Evolutionary conservation across 2,888 invertebrate genomes (phyloP), one percentile per base, ranked within the genome.

Genomic region (Congeria kusceri): DNA sequence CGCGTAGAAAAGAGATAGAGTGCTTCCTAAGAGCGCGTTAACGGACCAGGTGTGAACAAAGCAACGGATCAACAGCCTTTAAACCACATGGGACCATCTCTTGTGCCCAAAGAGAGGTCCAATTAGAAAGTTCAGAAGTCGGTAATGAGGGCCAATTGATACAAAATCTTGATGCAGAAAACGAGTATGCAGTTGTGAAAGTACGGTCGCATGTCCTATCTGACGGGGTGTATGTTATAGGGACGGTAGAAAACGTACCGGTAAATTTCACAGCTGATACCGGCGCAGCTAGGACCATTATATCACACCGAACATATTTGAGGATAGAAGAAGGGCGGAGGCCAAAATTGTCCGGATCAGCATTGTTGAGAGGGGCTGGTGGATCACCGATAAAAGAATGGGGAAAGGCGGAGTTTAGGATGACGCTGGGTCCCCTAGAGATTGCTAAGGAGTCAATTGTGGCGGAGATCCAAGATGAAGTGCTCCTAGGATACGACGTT

Each of bases 401-500:
- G 18, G 62, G 62, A 62, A 29, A 29, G 39, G 62, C 29, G 7
- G 32, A n/a, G 23, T 61, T 69, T 47, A n/a, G n/a, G 23, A 20
- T 69, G 7, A 46, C 29, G 25, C 18, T 47, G 3, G 69, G 61
- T 13, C 15, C 20, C 9, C 13, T 59, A 20, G 47, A 69, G 27
- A 7, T 69, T 4, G 46, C n/a, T n/a, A n/a, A 28, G 5, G 69
- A 47, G 27, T 4, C 46, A 1, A 13, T 69, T 13, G 69, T 69
- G 18, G 61, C 69, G 18, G 69, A 69, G 11, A 59, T 69, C 15
- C 47, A 69, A 47, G 61, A 69, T 28, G 69, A 69, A n/a, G 69
- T 23, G 15, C 27, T 69, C 11, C 23, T 69, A 25, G 61, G 69
- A 7, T 25, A 15, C 20, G 69, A 69, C 59, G 20, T 61, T 27